Base-by-base conservation (phyloP, 2,113 vertebrate species). In the Erpornis zantholeuca region DNA sequence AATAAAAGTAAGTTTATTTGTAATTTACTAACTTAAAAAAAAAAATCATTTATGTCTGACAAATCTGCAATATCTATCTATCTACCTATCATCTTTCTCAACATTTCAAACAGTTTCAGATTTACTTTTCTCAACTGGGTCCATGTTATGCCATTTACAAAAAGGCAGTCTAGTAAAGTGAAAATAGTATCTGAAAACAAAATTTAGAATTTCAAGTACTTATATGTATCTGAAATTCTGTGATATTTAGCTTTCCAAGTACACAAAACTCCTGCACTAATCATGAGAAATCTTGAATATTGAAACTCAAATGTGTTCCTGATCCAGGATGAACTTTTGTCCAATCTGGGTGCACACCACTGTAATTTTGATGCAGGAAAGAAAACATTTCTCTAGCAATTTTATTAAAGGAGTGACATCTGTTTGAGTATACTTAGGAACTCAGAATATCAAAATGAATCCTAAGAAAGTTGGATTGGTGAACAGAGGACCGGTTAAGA, bases 131-230 rank as follows among this genome's bases (percentile, higher is more conserved):
- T n/a, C 10, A 49, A 8, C 3, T 75, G 5, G 3, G 2, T 73
- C 40, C 7, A 10, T 53, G 12, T 49, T 36, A 61, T 65, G 10
- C 3, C 25, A 53, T 7, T 63, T 71, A 52, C 0, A 0, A 56
- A 83, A 38, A 68, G 12, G 5, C 2, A 83, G 15, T 25, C 15
- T 31, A 53, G 15, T 36, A 11, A 70, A 36, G 3, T 33, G 12
- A 87, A 63, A 35, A 28, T 3, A 12, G 5, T 31, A 40, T 75
- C 75, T 70, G 35, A 64, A 82, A 89, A 44, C 4, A 21, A 70
- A 59, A 54, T 23, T 15, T 49, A 21, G 4, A 36, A 40, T 64
- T 86, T 73, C 28, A 49, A 11, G 9, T 25, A 9, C 40, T 72
- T n/a, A 12, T 42, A 25, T 57, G 15, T 64, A 36, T 75, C 63